A percentile compares a stretch with the other conserved stretches of the same genome.
These are phyloP conservation scores for Darevskia mixta DNA, from an alignment of 2,797 vertebrate genomes.

Conservation along the genomic window DNA sequence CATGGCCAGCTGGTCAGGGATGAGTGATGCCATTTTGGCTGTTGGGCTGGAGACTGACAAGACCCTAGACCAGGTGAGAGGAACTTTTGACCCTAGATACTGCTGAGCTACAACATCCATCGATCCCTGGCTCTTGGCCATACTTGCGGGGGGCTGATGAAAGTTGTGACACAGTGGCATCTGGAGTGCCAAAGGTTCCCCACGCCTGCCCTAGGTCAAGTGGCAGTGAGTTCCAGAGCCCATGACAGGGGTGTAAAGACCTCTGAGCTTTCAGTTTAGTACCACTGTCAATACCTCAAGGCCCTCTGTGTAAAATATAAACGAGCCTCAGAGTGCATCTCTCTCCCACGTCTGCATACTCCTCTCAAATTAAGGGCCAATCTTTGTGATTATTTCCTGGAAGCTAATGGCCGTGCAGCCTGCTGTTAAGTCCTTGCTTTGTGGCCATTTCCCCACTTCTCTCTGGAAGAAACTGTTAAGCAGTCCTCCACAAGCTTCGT, in stretches of 20 bases:
- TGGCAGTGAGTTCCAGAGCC: not conserved
- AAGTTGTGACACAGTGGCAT: no score
- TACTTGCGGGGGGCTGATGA: no score
- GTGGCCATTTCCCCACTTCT: no score
- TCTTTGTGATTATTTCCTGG: not conserved
- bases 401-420: not conserved
- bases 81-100: no score
- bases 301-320: not conserved
- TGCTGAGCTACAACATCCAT: no score
- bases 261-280: not conserved
- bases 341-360: no score
- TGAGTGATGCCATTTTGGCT: not conserved
- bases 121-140: no score
- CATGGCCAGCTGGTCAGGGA: not conserved
- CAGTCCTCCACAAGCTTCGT: not conserved
- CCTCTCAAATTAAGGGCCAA: not conserved
- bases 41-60: not conserved
- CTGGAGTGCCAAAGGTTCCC: no score
- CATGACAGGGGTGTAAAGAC: not conserved
- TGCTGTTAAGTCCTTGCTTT: not conserved
- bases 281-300: not conserved
- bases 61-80: no score
- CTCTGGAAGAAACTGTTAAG: no score
- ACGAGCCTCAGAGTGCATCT: no score
- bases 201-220: not conserved